Evolutionary conservation across 2,888 invertebrate genomes (phyloP).

Genomic region (Galeopsomyia nigrocyanea): DNA sequence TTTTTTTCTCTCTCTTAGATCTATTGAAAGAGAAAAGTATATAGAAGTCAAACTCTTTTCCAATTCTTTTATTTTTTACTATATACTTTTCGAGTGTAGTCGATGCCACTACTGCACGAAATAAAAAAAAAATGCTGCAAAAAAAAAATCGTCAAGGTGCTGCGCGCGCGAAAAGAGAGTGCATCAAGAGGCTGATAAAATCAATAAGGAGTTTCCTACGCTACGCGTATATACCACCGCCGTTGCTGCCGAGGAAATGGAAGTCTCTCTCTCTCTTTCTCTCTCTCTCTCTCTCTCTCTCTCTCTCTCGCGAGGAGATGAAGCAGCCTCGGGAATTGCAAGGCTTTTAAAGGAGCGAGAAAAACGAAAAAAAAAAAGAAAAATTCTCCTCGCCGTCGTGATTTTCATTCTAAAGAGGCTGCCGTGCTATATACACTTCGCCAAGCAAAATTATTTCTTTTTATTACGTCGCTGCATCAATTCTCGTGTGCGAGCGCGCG

Average conservation of each 20-base stretch:
- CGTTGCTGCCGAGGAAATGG: slow-evolving; percentile 36
- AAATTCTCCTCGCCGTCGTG: slow-evolving; percentile 20
- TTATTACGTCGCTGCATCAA: neutral
- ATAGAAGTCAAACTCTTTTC: too few species aligned
- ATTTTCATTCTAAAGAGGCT: slow-evolving; percentile 29
- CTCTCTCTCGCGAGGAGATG: slow-evolving; percentile 12
- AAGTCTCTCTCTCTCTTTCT: slow-evolving; percentile 26
- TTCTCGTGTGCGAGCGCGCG: too few species aligned
- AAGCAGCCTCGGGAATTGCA: slow-evolving; percentile 29
- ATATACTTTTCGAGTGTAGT: too few species aligned
- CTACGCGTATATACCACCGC: slow-evolving; percentile 2
- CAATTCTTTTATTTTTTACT: too few species aligned
- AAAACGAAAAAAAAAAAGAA: slow-evolving; percentile 42
- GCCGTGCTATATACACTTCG: too few species aligned
- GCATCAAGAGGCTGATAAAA: slow-evolving; percentile 41
- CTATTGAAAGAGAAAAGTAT: slow-evolving; percentile 34
- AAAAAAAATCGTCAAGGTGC: slow-evolving; percentile 12
- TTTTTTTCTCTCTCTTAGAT: too few species aligned
- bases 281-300: too few species aligned
- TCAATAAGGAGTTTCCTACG: slow-evolving; percentile 34
- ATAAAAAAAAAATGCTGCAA: neutral
- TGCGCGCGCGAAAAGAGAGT: slow-evolving; percentile 7
- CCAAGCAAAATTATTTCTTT: slow-evolving; percentile 14
- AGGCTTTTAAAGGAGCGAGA: slow-evolving; percentile 27
- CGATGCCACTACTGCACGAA: neutral